phyloP scores from a whole-genome alignment of 2,888 invertebrate species.

The Slavum lentiscoides region DNA sequence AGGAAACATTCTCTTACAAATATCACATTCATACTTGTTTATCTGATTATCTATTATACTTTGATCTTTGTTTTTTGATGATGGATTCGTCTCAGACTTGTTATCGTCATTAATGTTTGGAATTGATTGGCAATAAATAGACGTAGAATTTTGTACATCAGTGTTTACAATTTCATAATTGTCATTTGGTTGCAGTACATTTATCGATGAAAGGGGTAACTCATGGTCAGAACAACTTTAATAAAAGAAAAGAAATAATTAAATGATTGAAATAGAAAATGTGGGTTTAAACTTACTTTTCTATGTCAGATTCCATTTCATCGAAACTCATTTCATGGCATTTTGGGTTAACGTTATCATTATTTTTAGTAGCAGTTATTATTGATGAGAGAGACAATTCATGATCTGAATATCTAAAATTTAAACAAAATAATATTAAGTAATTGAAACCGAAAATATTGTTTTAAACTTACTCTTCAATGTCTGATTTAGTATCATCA shows the following conservation, averaged over 20 bases:
- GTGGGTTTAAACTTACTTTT: background rate
- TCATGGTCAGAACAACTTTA: constrained; percentile 30
- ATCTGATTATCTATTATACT: background rate
- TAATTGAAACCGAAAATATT: background rate
- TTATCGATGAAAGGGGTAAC: constrained; percentile 37
- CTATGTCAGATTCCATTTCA: background rate
- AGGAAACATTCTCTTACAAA: constrained; percentile 21
- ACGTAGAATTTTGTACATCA: background rate
- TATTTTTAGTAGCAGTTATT: background rate
- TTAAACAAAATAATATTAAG: background rate
- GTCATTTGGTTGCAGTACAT: constrained; percentile 5
- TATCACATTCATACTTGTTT: constrained; percentile 15
- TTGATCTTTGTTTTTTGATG: background rate
- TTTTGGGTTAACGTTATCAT: background rate
- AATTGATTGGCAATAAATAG: background rate
- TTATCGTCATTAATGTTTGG: background rate
- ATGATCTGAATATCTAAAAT: background rate
- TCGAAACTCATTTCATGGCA: background rate
- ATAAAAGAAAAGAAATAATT: background rate
- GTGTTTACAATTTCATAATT: background rate
- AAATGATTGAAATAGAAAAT: background rate
- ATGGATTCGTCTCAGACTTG: background rate
- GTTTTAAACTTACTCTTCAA: constrained; percentile 26
- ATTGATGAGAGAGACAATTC: background rate
- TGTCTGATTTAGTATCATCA: background rate